Percentiles rank a stretch among this genome's conserved stretches.
Conservation (phyloP, 1,140 invertebrate species). For the Solenopsis invicta region DNA sequence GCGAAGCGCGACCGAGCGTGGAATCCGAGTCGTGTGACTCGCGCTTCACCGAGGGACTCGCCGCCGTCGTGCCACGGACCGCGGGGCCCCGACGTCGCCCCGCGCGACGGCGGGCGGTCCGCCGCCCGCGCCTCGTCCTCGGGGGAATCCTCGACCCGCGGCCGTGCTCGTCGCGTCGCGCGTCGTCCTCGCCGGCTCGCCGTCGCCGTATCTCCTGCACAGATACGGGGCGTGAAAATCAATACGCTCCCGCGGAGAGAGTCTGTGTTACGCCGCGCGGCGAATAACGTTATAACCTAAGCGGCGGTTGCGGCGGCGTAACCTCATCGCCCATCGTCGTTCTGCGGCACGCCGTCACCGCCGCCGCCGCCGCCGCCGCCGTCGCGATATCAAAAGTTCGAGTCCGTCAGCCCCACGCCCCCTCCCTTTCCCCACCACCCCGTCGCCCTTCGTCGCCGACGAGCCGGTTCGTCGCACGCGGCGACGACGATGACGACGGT, state of each 20-base stretch:
- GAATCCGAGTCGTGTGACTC: constrained; percentile 78
- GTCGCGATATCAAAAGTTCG: not conserved
- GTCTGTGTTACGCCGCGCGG: too few species aligned
- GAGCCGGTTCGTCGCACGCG: too few species aligned
- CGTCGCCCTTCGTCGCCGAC: constrained; percentile 41
- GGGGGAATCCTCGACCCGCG: not conserved
- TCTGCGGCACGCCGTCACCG: too few species aligned
- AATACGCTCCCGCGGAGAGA: constrained; percentile 83
- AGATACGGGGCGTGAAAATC: constrained; percentile 85
- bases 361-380: too few species aligned
- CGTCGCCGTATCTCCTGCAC: constrained; percentile 70
- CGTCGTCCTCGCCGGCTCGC: constrained; percentile 55
- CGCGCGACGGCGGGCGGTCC: too few species aligned
- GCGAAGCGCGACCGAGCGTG: constrained; percentile 66
- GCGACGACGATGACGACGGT: too few species aligned
- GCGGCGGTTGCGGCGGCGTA: constrained; percentile 52
- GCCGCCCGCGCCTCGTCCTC: too few species aligned
- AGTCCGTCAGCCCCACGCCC: not conserved
- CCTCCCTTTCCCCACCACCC: not conserved
- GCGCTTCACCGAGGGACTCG: too few species aligned
- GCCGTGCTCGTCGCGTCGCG: not conserved
- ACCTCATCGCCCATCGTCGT: not conserved
- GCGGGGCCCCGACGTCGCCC: constrained; percentile 51
- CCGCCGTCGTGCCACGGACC: constrained; percentile 66
- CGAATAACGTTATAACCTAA: constrained; percentile 79